Evolutionary conservation across 2,113 vertebrate genomes (phyloP).

Genomic region (Bos indicus): DNA sequence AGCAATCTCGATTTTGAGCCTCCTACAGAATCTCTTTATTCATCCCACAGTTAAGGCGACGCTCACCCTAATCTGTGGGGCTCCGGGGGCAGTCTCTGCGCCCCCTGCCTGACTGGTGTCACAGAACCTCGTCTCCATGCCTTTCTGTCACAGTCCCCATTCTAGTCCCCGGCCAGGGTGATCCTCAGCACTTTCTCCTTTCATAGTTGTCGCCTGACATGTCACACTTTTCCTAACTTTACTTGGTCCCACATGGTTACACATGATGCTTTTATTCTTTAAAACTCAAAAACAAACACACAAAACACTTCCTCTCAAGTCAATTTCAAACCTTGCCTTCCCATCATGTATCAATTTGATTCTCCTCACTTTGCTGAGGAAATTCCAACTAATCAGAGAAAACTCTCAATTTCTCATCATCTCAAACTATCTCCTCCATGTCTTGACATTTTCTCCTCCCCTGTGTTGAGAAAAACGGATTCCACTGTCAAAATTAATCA

Average conservation of each 20-base stretch:
- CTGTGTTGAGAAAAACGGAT: background rate
- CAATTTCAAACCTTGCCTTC: background rate
- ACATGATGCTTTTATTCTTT: background rate
- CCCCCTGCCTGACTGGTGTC: background rate
- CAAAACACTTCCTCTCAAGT: background rate
- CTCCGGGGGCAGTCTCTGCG: accelerated
- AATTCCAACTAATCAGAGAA: background rate
- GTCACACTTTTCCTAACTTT: background rate
- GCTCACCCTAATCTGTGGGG: background rate
- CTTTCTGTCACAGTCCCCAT: background rate
- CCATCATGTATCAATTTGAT: background rate
- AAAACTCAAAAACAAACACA: background rate
- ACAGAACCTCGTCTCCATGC: accelerated
- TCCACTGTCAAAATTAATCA: background rate
- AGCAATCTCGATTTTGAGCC: background rate
- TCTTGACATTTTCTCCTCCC: background rate
- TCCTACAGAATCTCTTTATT: background rate
- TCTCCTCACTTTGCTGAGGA: background rate
- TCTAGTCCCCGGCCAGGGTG: background rate
- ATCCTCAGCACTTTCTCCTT: background rate
- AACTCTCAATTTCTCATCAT: background rate
- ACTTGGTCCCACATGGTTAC: background rate
- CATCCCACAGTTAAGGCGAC: background rate
- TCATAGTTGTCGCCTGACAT: too few species aligned
- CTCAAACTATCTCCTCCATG: background rate